Evolutionary conservation across 2,888 invertebrate genomes (phyloP), one percentile per base, ranked within the genome.

Genomic region (Xestia c-nigrum): DNA sequence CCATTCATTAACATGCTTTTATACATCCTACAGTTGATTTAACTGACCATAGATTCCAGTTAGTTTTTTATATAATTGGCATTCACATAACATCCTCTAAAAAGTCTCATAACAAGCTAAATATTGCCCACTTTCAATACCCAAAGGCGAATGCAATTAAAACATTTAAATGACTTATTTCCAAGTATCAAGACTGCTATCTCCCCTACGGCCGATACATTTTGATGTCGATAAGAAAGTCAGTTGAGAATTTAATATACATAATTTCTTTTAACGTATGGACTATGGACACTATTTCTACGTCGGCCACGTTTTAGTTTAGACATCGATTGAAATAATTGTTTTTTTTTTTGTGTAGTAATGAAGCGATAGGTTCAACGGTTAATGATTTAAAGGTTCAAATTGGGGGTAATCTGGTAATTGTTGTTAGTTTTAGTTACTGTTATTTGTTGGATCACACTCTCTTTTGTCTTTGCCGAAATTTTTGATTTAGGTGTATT

Each of bases 221-320:
- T 94, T 94, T 89, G 94, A 94, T 93, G 94, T 90, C 92, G 96
- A 96, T 96, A 96, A 96, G 95, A 94, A 96, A 96, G 94, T 95
- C 96, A 95, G 96, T 96, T 95, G 93, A 93, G 93, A 93, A 94
- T 94, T 92, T 92, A 94, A 94, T 94, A 94, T 93, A 92, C 95
- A 95, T 95, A 95, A 95, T 95, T 95, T 95, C 91, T 95, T 95
- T 94, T 93, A 94, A 94, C 93, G 94, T 91, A 89, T 88, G 85
- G 79, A 63, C 63, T 91, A 89, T 88, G 85, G 81, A 69, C 63
- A 76, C 69, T 70, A 80, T 79, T 85, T 78, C 73, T 83, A 80
- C 79, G 64, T 50, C 38, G 59, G 38, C 72, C 52, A 63, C 21
- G 19, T 79, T 78, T 79, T 70, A 74, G 64, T 78, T 71, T 31